phyloP scores from a whole-genome alignment of 2,888 invertebrate species.

The Saturnia pavonia region DNA sequence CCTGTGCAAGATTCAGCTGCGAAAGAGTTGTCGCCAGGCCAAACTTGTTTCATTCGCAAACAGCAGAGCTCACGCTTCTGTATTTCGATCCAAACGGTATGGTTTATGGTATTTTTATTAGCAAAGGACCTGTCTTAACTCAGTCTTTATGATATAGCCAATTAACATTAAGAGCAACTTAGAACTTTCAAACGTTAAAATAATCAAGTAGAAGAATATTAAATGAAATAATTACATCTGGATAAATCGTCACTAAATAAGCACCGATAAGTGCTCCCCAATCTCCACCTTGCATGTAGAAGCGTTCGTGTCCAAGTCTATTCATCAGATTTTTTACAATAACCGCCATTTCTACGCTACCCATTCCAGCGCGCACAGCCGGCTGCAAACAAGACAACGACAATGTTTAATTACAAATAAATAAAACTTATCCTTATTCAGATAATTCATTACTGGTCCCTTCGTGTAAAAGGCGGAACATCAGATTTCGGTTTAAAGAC shows the following conservation, averaged over 20 bases:
- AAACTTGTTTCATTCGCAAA: neutral
- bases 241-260: conserved; percentile 25
- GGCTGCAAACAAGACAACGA: neutral
- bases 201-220: neutral
- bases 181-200: too few relatives aligned
- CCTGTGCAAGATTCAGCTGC: neutral
- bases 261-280: conserved; percentile 27
- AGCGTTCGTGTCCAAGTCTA: conserved; percentile 27
- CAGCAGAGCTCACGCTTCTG: neutral
- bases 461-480: neutral
- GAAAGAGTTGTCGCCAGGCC: neutral
- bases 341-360: conserved; percentile 26
- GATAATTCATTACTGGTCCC: neutral
- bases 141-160: too few relatives aligned
- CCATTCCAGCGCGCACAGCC: conserved; percentile 23
- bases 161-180: too few relatives aligned
- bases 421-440: too few relatives aligned
- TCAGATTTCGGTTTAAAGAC: too few relatives aligned
- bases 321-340: conserved; percentile 30
- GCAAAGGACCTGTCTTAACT: too few relatives aligned
- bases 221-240: conserved; percentile 16
- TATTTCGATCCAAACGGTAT: too few relatives aligned
- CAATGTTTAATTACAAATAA: too few relatives aligned
- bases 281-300: conserved; percentile 31
- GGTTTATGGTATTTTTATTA: too few relatives aligned